Base-by-base conservation (phyloP, 2,888 invertebrate genomes). In the Ryuthela nishihirai region DNA sequence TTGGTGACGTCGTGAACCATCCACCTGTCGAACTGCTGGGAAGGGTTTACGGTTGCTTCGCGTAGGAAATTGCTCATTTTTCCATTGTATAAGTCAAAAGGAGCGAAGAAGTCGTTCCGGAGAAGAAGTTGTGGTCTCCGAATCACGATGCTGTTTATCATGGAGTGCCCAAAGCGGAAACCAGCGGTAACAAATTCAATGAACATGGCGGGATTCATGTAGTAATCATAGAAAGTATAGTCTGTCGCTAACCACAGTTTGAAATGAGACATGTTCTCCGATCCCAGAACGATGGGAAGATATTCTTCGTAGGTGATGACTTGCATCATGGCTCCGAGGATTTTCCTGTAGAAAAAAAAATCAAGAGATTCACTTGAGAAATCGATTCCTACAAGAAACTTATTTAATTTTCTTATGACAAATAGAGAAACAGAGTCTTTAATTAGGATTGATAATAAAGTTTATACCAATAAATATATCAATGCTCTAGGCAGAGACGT, bases 171-270 rank as follows among this genome's bases (percentile, higher is more conserved):
- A 54, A 76, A 76, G 3, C 76, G 70, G 72, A 91, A 93, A 0
- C 86, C 88, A 0, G 91, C 83, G 0, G 86, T 79, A 0, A 92
- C 85, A 76, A 93, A 92, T 71, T 83, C 84, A 75, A 93, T 93
- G 10, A 88, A 85, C 46, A 93, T 80, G 4, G 83, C 80, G 0
- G 91, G 83, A 72, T 93, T 83, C 7, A 87, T 79, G 0, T 73
- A 73, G 0, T 80, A 74, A 71, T 87, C 81, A 71, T 89, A 88
- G 21, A 64, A 48, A 68, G 69, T 67, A 73, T 90, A 91, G 0
- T 92, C 85, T 69, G 88, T 84, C 1, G 86, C 83, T 67, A 85
- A 41, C n/a, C n/a, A n/a, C n/a, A n/a, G n/a, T n/a, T n/a, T n/a
- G n/a, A n/a, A n/a, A n/a, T n/a, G n/a, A n/a, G n/a, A n/a, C n/a